phyloP scores from a whole-genome alignment of 30 jellyfish, hydroid and myxozoan species.

The Hydractinia symbiolongicarpus region DNA sequence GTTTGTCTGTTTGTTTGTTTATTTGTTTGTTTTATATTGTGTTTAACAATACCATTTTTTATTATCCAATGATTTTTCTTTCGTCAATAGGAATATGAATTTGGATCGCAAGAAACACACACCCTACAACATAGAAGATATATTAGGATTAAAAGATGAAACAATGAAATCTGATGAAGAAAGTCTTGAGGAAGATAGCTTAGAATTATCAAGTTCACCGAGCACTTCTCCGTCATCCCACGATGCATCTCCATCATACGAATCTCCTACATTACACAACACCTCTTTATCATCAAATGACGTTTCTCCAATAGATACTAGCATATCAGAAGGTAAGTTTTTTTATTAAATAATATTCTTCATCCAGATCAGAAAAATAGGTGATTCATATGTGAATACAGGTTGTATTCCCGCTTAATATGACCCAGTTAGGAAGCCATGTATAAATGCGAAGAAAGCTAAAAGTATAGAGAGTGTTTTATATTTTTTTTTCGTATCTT shows the following conservation, averaged over 20 bases:
- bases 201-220: slow-evolving; percentile 2
- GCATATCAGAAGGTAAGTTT: slow-evolving; percentile 28
- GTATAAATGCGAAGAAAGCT: too few species aligned
- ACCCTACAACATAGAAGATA: slow-evolving; percentile 26
- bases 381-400: too few species aligned
- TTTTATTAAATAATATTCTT: neutral
- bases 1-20: too few species aligned
- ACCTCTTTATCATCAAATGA: slow-evolving; percentile 5
- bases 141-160: slow-evolving; percentile 18
- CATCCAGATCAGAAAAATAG: too few species aligned
- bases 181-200: neutral
- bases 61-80: too few species aligned
- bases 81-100: slow-evolving; percentile 3
- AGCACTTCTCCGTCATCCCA: slow-evolving; percentile 9
- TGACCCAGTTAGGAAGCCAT: too few species aligned
- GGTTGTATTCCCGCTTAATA: too few species aligned
- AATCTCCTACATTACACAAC: slow-evolving; percentile 13
- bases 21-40: too few species aligned
- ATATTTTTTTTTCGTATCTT: too few species aligned
- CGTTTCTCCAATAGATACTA: neutral
- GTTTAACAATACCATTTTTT: too few species aligned
- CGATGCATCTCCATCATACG: neutral
- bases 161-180: slow-evolving; percentile 29
- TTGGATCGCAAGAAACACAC: slow-evolving; percentile 22
- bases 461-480: too few species aligned